Base-by-base conservation (phyloP, 64 coral and sea anemone species). In the Astreopora myriophthalma region DNA sequence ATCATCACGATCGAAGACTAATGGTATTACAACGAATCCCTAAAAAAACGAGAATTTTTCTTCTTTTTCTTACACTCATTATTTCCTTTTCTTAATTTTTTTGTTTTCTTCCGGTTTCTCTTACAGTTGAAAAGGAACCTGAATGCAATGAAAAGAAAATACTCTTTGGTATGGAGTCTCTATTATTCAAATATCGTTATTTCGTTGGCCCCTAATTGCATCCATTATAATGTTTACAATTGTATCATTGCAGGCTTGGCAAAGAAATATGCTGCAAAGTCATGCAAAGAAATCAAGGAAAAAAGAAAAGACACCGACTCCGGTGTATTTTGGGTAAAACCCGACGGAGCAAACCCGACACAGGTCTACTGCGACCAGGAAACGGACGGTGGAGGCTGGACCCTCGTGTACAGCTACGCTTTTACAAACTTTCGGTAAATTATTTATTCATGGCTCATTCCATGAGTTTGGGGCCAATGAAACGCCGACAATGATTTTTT, bases 331-430 rank as follows among this genome's bases (percentile, higher is more conserved):
- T 89, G 87, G 87, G 66, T 89, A 25, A 74, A 88, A 60, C 86
- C 86, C 6, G 60, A 36, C 17, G 73, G 73, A 17, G 2, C 20
- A 27, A 17, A 88, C n/a, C 30, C 72, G 8, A 36, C 38, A 27
- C 72, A 89, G 87, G 72, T 51, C 35, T 74, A 77, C 55, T 89
- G 87, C 49, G 87, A 89, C 72, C 48, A 61, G 52, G 87, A 67
- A 38, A 89, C 70, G 44, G 34, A 62, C 60, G 87, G 87, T 20
- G 87, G 87, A 89, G 87, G 69, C 8, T 91, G 88, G 88, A 91
- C 88, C 6, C 24, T 91, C 51, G 88, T 91, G 37, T 91, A 91
- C 13, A 81, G 74, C 76, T 91, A 91, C 68, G 48, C 40, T 17
- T 91, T 91, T 32, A 91, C 88, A 70, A 91, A 91, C 64, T 91